A percentile compares a stretch with the other conserved stretches of the same genome.
phyloP scores from a whole-genome alignment of 1,140 invertebrate species.

The Penaeus vannamei region DNA sequence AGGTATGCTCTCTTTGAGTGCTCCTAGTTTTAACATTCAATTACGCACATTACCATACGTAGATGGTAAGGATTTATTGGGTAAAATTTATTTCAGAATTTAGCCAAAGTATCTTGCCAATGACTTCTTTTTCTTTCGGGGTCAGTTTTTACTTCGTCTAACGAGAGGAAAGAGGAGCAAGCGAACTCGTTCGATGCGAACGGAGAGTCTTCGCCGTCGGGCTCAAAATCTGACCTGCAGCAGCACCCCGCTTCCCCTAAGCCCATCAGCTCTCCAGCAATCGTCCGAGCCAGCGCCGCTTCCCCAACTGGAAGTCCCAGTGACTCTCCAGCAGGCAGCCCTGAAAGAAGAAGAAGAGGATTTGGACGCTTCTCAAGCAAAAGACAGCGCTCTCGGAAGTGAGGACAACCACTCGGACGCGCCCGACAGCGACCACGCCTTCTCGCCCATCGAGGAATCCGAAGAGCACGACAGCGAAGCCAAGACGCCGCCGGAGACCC shows the following conservation, averaged over 20 bases:
- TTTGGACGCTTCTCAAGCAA: conserved; percentile 60
- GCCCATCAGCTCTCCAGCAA: conserved; percentile 58
- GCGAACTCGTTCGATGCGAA: conserved; percentile 54
- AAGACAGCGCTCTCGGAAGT: conserved; percentile 59
- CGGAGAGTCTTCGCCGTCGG: conserved; percentile 57
- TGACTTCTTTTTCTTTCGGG: neutral
- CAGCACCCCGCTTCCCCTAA: conserved; percentile 32
- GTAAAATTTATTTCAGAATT: too few relatives aligned
- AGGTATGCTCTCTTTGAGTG: too few relatives aligned
- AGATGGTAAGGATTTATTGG: too few relatives aligned
- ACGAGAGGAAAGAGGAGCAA: conserved; percentile 58
- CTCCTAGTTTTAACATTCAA: too few relatives aligned
- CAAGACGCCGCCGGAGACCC: neutral
- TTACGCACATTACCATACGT: too few relatives aligned
- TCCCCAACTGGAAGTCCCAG: conserved; percentile 49
- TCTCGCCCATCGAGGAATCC: conserved; percentile 44
- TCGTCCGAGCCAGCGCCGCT: conserved; percentile 58
- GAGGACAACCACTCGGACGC: conserved; percentile 27
- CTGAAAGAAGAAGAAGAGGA: conserved; percentile 57
- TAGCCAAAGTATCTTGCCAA: too few relatives aligned
- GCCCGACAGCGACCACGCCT: conserved; percentile 35
- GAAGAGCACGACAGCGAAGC: neutral
- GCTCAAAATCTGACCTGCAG: conserved; percentile 44
- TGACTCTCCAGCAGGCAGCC: conserved; percentile 55
- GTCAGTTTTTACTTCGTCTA: conserved; percentile 61